Percentiles rank a stretch among this genome's conserved stretches.
Evolutionary conservation across 2,113 vertebrate genomes (phyloP).

Genomic region (Cephalopterus ornatus): DNA sequence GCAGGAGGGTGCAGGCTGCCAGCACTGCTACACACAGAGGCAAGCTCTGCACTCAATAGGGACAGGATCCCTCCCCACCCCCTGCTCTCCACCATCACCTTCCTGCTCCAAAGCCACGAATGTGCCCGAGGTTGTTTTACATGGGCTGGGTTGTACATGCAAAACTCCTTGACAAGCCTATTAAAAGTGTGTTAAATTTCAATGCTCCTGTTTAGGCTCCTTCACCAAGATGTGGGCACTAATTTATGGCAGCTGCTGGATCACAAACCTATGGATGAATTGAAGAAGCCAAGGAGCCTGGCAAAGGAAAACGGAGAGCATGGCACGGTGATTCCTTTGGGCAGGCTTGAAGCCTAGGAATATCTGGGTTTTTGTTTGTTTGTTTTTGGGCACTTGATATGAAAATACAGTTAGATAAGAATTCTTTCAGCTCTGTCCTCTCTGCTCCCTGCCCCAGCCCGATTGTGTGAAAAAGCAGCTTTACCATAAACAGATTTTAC

Average conservation of each 20-base stretch:
- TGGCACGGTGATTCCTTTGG: background rate
- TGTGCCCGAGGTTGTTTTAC: conserved; percentile 27
- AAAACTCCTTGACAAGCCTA: background rate
- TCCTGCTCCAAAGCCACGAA: background rate
- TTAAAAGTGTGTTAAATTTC: conserved; percentile 42
- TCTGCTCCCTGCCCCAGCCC: conserved; percentile 4
- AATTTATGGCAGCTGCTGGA: conserved; percentile 14
- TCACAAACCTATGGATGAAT: background rate
- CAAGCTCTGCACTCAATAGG: background rate
- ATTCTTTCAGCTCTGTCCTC: background rate
- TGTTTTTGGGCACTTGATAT: background rate
- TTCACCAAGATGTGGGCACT: background rate
- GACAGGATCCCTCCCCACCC: background rate
- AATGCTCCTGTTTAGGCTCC: conserved; percentile 20
- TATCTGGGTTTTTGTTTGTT: background rate
- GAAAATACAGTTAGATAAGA: background rate
- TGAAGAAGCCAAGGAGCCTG: background rate
- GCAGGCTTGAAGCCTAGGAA: background rate
- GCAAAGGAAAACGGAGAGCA: background rate
- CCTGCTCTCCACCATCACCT: background rate
- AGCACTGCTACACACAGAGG: background rate
- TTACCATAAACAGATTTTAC: conserved; percentile 83
- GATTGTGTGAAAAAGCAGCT: conserved; percentile 71
- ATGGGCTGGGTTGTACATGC: background rate
- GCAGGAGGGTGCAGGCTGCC: background rate